Conservation (phyloP, 2,797 vertebrate species). For the Clamator glandarius region DNA sequence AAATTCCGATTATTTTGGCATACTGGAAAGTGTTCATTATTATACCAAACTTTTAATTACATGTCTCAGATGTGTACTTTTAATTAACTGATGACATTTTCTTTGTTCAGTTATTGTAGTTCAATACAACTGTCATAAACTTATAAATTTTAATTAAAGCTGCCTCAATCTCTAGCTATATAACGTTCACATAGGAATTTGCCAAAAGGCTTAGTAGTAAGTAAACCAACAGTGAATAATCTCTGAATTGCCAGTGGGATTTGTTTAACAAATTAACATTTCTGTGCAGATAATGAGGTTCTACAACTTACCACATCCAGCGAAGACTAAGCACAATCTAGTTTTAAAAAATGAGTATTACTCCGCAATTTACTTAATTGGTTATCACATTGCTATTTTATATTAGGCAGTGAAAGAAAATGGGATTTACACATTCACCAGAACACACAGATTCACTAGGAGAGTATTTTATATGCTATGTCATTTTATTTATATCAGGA, state of each 20-base stretch:
- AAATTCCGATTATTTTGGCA: slow-evolving; percentile 56
- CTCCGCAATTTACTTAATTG: slow-evolving; percentile 63
- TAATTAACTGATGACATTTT: slow-evolving; percentile 82
- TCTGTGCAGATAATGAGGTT: slow-evolving; percentile 77
- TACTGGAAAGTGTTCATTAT: slow-evolving; percentile 56
- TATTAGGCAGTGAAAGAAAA: background rate
- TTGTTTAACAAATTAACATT: slow-evolving; percentile 81
- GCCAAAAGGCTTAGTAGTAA: slow-evolving; percentile 76
- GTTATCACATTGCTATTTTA: slow-evolving; percentile 37
- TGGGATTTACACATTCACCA: background rate
- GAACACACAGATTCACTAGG: background rate
- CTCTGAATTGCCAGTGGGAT: slow-evolving; percentile 68
- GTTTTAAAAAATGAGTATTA: slow-evolving; percentile 61
- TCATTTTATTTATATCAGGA: background rate
- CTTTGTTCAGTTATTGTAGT: slow-evolving; percentile 76
- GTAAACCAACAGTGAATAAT: slow-evolving; percentile 79
- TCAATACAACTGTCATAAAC: slow-evolving; percentile 78
- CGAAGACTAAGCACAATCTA: slow-evolving; percentile 58
- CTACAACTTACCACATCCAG: slow-evolving; percentile 61
- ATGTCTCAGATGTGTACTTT: slow-evolving; percentile 71
- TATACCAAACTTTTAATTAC: slow-evolving; percentile 79
- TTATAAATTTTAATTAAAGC: slow-evolving; percentile 80
- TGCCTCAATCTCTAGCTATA: slow-evolving; percentile 63
- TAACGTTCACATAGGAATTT: slow-evolving; percentile 75
- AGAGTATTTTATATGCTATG: background rate